Evolutionary conservation across 2,888 invertebrate species (phyloP).

Genomic region (Amiota minor): DNA sequence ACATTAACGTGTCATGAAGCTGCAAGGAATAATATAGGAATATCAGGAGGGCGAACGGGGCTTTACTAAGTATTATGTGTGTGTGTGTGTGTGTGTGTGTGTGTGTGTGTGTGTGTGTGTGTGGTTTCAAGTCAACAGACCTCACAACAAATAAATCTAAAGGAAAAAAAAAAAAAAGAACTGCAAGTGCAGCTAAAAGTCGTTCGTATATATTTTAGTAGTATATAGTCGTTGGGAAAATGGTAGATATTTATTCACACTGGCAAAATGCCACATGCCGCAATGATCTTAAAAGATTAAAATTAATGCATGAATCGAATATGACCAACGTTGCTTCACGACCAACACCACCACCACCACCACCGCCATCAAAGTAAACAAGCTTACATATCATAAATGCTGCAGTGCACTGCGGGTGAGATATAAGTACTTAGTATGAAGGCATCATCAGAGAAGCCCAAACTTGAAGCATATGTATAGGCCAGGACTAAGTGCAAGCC

Average conservation of each 20-base stretch:
- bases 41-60: not conserved
- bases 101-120: no score
- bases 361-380: not conserved
- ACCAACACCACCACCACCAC: not conserved
- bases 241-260: no score
- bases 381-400: not conserved
- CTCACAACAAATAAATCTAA: no score
- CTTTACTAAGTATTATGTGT: no score
- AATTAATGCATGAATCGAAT: not conserved
- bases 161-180: no score
- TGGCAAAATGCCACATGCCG: not conserved
- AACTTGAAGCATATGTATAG: no score
- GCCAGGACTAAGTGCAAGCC: no score
- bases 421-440: not conserved
- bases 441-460: not conserved
- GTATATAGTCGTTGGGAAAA: no score
- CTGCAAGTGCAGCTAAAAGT: no score
- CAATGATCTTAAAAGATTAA: slow-evolving; percentile 24
- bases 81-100: no score
- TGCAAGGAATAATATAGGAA: not conserved
- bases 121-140: no score
- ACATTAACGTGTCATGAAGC: slow-evolving; percentile 7
- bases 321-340: not conserved
- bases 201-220: no score
- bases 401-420: not conserved